Base-by-base conservation (phyloP, 2,888 invertebrate species). In the Pantelozetes paolii region DNA sequence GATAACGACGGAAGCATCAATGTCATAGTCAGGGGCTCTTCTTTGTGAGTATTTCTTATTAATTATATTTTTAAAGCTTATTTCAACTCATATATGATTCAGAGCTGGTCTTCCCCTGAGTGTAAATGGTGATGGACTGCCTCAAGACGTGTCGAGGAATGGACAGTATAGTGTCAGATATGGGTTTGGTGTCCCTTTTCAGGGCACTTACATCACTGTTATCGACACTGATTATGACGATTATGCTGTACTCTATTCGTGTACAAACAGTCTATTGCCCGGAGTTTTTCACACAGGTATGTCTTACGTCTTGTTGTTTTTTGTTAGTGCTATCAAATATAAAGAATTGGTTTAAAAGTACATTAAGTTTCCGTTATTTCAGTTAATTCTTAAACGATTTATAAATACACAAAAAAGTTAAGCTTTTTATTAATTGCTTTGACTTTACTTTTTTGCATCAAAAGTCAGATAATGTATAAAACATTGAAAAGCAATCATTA, bases 131-230 rank as follows among this genome's bases (percentile, higher is more conserved):
- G 76, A 76, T 73, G 76, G 76, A 48, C 20, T 76, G 13, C 64
- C 76, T 45, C 76, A 76, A 54, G 76, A 76, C 36, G 73, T 71
- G n/a, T 45, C 36, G 11, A 62, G 71, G 32, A 28, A 54, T 30
- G 76, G 76, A 20, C 54, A 69, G 20, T 76, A 76, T 48, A 75
- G 57, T 30, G 70, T 76, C 62, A 70, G 76, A 57, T 76, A 75
- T 70, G 75, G 76, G 9, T 76, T 76, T 30, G 76, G 76, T 28
- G 73, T 76, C 11, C 76, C 76, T 18, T 74, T 76, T 32, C 76
- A 76, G 71, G 76, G 76, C 3, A 72, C 74, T 28, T 62, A 71
- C 30, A 54, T 64, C 18, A 76, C 75, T 23, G 48, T 76, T 57
- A 32, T 76, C 18, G 76, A 76, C 48, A 76, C 75, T n/a, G 76